These are phyloP conservation scores for Megalopta genalis DNA, from an alignment of 1,140 invertebrate species.

Conservation along the genomic window DNA sequence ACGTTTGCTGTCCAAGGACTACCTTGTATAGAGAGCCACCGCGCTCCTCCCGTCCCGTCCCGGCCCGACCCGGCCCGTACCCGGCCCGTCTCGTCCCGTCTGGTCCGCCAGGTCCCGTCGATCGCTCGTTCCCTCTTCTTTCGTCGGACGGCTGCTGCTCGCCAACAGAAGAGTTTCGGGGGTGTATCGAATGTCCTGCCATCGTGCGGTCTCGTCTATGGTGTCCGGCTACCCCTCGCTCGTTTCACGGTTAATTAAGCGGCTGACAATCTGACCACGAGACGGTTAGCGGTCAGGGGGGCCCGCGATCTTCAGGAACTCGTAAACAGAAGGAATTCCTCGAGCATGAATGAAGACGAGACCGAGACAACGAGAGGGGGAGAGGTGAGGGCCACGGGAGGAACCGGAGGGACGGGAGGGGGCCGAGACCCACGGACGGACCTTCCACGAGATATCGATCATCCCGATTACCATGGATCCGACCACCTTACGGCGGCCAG, in stretches of 20 bases:
- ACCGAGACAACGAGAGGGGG: not conserved
- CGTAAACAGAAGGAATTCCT: constrained; percentile 76
- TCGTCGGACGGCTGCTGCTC: constrained; percentile 2
- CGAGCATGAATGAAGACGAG: constrained; percentile 74
- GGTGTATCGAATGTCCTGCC: constrained; percentile 79
- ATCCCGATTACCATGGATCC: constrained; percentile 44
- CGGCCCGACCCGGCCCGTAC: not conserved
- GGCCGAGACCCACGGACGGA: not conserved
- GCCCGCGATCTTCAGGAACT: constrained; percentile 68
- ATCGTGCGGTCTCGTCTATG: constrained; percentile 74
- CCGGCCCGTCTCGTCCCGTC: not conserved
- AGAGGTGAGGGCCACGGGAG: too few relatives aligned
- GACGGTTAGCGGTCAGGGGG: constrained; percentile 74
- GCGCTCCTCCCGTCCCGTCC: not conserved
- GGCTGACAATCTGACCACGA: constrained; percentile 79
- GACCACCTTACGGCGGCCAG: constrained; percentile 24
- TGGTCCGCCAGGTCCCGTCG: not conserved
- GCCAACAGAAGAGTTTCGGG: constrained; percentile 63
- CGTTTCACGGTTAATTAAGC: constrained; percentile 81
- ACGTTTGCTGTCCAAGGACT: constrained; percentile 73
- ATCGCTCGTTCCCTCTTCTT: not conserved
- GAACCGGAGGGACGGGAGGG: not conserved
- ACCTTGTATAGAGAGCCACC: constrained; percentile 61
- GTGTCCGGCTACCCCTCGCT: constrained; percentile 77
- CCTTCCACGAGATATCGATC: constrained; percentile 57